Evolutionary conservation across 2,113 vertebrate genomes (phyloP), one percentile per base, ranked within the genome.

Genomic region (Ivindomyrus marchei): DNA sequence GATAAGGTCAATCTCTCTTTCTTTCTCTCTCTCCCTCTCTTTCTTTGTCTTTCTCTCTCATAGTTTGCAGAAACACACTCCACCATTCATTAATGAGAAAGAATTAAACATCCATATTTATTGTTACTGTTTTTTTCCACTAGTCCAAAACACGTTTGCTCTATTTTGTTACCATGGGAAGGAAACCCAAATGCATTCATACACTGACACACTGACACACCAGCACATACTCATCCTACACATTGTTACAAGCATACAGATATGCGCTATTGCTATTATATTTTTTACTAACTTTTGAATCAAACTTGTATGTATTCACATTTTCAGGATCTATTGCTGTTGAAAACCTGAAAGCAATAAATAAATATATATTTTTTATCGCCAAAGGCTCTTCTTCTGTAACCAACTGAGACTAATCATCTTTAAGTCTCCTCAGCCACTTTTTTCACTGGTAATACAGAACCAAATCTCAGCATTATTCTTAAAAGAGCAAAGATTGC

Each of bases 401-500:
- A 31, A 21, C 21, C 9, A 80, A 27, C 19, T 46, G 70, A 62
- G 70, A 47, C n/a, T 46, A 27, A 83, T 90, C 70, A 89, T 90
- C 85, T 90, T 90, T 85, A 87, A 91, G 89, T 92, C 90, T 91
- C 91, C 85, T 87, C 85, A 74, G 91, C 77, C 46, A 27, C 91
- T 83, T n/a, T 88, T 84, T 89, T 91, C 47, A n/a, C n/a, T 80
- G 47, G 77, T 90, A 92, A 92, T 62, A 10, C 90, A 92, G 89
- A 92, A 91, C 91, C 91, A 89, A 91, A 92, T 92, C 93, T 24
- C 56, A 90, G 91, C 91, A 90, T 92, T 92, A 83, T 93, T 94
- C 93, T 93, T 91, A 85, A 92, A 93, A 91, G 91, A 94, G 91
- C 91, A 92, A 77, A 89, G 92, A 93, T 92, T 88, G 90, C 91